These are phyloP conservation scores for Microctonus aethiopoides DNA, from an alignment of 2,888 invertebrate species.

Conservation along the genomic window DNA sequence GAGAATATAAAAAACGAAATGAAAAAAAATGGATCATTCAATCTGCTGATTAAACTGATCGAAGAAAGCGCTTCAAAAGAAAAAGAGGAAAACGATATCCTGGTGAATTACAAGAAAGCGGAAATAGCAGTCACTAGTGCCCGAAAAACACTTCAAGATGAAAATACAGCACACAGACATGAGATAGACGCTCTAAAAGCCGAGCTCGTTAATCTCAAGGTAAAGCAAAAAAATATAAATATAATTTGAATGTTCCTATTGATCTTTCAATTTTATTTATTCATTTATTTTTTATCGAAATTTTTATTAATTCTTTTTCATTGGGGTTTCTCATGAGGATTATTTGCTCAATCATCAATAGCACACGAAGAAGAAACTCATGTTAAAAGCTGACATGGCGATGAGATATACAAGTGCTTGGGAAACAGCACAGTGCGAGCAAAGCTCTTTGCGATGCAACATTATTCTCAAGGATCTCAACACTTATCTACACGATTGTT, in stretches of 20 bases:
- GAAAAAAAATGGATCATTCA: slow-evolving; percentile 44
- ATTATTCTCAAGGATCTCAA: slow-evolving; percentile 54
- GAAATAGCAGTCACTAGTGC: slow-evolving; percentile 39
- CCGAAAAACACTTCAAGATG: slow-evolving; percentile 39
- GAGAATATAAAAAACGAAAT: slow-evolving; percentile 48
- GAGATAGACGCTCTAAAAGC: slow-evolving; percentile 42
- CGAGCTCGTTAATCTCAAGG: slow-evolving; percentile 39
- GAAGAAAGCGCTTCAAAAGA: slow-evolving; percentile 38
- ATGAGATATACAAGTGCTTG: slow-evolving; percentile 54
- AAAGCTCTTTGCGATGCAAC: slow-evolving; percentile 53
- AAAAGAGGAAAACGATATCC: slow-evolving; percentile 45
- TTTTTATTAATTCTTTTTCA: background rate
- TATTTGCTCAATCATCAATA: background rate
- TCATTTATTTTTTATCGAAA: background rate
- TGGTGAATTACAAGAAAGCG: slow-evolving; percentile 39
- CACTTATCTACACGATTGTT: slow-evolving; percentile 52
- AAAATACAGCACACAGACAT: slow-evolving; percentile 38
- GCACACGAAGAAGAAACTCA: slow-evolving; percentile 50
- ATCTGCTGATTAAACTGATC: slow-evolving; percentile 49
- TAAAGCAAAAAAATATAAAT: slow-evolving; percentile 3
- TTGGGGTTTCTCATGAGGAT: background rate
- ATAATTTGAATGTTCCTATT: background rate
- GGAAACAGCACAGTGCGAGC: slow-evolving; percentile 65
- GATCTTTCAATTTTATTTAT: background rate
- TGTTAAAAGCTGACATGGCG: slow-evolving; percentile 50